phyloP scores from a whole-genome alignment of 2,113 vertebrate species.

The Oophaga pumilio region DNA sequence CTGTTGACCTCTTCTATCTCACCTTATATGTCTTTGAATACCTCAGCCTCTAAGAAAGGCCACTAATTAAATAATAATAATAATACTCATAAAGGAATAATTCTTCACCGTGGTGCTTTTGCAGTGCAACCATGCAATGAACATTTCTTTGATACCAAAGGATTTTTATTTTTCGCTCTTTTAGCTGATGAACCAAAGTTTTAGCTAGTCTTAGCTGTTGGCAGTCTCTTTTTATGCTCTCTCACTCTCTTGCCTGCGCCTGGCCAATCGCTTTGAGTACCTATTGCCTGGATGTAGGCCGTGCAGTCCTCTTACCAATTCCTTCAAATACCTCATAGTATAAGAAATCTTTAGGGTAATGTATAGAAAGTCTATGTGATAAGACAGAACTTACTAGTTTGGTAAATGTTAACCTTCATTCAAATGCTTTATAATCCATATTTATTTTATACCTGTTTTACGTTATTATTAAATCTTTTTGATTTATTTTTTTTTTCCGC shows the following conservation, averaged over 20 bases:
- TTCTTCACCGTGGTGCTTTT: conserved; percentile 97
- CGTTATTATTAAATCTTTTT: conserved; percentile 55
- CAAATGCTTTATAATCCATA: conserved; percentile 86
- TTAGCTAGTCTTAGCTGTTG: conserved; percentile 67
- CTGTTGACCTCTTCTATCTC: conserved; percentile 94
- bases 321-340: conserved; percentile 99
- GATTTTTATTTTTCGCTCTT: conserved; percentile 81
- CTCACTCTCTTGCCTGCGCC: conserved; percentile 40
- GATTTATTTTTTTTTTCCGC: conserved; percentile 25
- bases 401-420: conserved; percentile 91
- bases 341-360: conserved; percentile 93
- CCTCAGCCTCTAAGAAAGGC: conserved; percentile 99
- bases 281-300: conserved; percentile 80
- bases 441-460: conserved; percentile 87
- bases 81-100: conserved; percentile 78
- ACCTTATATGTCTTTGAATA: conserved; percentile 98
- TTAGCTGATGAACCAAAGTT: conserved; percentile 97
- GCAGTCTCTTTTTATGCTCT: conserved; percentile 38
- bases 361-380: conserved; percentile 95
- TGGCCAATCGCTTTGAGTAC: conserved; percentile 63
- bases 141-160: conserved; percentile 95
- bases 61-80: conserved; percentile 82
- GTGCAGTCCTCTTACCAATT: conserved; percentile 93
- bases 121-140: conserved; percentile 97
- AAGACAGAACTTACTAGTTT: conserved; percentile 93